phyloP scores from a whole-genome alignment of 2,113 vertebrate genomes.

The Protobothrops mucrosquamatus region DNA sequence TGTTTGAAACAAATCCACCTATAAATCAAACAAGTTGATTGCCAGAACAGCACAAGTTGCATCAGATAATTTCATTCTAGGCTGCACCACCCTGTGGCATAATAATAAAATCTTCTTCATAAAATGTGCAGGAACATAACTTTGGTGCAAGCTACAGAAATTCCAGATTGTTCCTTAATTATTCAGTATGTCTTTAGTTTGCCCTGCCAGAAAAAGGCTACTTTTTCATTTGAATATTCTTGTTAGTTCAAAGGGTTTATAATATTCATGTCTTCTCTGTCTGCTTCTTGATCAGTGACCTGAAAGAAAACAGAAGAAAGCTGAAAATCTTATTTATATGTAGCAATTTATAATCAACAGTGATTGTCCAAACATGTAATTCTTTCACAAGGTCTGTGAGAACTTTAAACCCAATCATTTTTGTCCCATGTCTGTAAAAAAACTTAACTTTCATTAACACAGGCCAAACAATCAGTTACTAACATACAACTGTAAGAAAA shows the following conservation, averaged over 20 bases:
- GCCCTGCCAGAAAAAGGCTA: neutral
- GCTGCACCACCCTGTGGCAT: neutral
- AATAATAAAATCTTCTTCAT: neutral
- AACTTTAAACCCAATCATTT: neutral
- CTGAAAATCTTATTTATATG: conserved; percentile 24
- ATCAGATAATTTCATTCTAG: neutral
- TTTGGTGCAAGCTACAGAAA: neutral
- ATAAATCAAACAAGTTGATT: neutral
- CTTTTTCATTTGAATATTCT: neutral
- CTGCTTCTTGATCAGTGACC: neutral
- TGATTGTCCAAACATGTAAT: neutral
- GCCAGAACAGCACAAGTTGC: neutral
- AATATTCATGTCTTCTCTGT: neutral
- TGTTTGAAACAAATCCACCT: neutral
- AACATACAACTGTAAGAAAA: neutral
- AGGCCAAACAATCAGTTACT: neutral
- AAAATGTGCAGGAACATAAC: neutral
- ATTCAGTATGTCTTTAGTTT: neutral
- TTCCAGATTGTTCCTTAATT: neutral
- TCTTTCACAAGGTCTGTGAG: neutral
- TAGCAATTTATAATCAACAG: conserved; percentile 6
- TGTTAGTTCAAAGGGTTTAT: neutral
- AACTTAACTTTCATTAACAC: neutral
- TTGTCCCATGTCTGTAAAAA: neutral
- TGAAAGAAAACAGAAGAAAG: neutral